Evolutionary conservation across 2,888 invertebrate genomes (phyloP).

Genomic region (Dasysyrphus tricinctus): DNA sequence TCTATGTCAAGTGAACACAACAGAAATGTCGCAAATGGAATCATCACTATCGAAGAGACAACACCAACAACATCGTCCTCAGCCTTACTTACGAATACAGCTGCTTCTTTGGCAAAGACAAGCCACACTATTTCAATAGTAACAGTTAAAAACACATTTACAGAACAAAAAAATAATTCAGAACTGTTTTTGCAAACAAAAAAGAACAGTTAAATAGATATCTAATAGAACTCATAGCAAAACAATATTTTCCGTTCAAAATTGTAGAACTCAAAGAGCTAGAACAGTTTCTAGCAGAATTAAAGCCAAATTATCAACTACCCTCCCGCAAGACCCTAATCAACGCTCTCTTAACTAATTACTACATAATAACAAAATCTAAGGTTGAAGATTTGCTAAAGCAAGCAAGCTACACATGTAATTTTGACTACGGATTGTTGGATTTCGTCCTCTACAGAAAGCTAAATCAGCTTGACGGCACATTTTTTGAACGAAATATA

Average conservation of each 20-base stretch:
- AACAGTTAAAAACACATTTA: background rate
- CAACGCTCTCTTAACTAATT: background rate
- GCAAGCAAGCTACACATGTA: background rate
- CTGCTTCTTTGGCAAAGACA: background rate
- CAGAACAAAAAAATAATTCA: background rate
- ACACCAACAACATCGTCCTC: background rate
- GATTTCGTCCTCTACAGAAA: background rate
- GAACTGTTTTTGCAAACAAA: too few species aligned
- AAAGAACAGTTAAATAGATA: background rate
- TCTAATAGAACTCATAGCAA: background rate
- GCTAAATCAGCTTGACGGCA: background rate
- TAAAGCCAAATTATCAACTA: background rate
- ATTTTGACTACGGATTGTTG: background rate
- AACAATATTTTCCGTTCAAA: background rate
- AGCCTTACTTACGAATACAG: background rate
- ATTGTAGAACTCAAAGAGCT: background rate
- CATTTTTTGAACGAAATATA: background rate
- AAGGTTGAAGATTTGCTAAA: background rate
- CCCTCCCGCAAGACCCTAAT: background rate
- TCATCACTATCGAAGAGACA: background rate
- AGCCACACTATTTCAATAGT: background rate
- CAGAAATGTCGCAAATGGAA: background rate
- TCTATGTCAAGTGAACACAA: too few species aligned
- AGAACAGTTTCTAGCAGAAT: background rate
- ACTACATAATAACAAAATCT: background rate